Conservation (phyloP, 2,888 invertebrate species). For the Gisinianus flammeolus region DNA sequence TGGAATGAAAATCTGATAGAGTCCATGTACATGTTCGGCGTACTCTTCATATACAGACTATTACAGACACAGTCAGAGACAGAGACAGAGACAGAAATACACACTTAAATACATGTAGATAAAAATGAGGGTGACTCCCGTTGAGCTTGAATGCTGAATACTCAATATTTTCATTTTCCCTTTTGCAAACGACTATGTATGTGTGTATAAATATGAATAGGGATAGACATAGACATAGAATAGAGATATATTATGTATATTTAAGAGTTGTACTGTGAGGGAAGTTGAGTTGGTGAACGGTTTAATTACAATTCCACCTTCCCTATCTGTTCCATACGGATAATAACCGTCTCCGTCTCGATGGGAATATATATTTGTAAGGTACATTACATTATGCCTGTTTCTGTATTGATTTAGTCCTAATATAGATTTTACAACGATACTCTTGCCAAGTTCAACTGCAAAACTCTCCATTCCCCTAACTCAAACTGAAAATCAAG, state of each 20-base stretch:
- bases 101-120: not conserved
- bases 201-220: not conserved
- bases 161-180: not conserved
- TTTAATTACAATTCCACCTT: constrained; percentile 19
- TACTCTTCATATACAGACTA: not conserved
- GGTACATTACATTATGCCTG: not conserved
- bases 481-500: not conserved
- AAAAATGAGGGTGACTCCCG: not conserved
- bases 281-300: not conserved
- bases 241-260: not conserved
- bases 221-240: not conserved
- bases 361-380: not conserved
- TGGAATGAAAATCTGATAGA: not conserved
- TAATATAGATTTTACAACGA: constrained; percentile 5
- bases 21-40: not conserved
- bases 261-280: not conserved
- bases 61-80: not conserved
- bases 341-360: not conserved
- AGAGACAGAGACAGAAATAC: not conserved
- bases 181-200: not conserved
- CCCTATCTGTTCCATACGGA: not conserved
- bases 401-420: not conserved
- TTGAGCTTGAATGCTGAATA: not conserved
- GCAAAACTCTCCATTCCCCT: not conserved
- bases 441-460: not conserved